These are phyloP conservation scores for Chionodraco myersi DNA, from an alignment of 2,113 vertebrate genomes.

Conservation along the genomic window DNA sequence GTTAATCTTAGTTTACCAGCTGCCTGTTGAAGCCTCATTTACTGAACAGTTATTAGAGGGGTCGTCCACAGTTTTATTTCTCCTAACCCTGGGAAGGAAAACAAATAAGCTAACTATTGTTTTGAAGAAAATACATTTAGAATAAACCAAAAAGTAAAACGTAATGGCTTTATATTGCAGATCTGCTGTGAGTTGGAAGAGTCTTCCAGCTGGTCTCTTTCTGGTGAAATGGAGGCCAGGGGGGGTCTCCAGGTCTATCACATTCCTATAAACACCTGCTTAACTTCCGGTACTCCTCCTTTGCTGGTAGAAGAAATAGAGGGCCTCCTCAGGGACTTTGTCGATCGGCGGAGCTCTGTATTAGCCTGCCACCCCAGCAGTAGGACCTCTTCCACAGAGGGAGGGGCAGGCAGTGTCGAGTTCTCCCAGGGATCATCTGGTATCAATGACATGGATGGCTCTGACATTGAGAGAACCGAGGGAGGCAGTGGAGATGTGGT, in stretches of 20 bases:
- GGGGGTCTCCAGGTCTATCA: conserved; percentile 89
- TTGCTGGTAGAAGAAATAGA: conserved; percentile 85
- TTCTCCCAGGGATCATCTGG: conserved; percentile 96
- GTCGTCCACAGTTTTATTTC: background rate
- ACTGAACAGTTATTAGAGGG: background rate
- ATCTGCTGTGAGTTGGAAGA: conserved; percentile 93
- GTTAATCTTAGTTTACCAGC: background rate
- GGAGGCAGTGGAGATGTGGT: conserved; percentile 51
- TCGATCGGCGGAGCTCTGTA: conserved; percentile 86
- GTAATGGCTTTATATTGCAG: conserved; percentile 76
- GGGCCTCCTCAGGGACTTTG: conserved; percentile 88
- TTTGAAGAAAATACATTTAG: background rate
- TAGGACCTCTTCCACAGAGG: conserved; percentile 94
- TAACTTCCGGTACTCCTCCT: conserved; percentile 59
- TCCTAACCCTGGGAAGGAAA: background rate
- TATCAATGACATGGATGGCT: conserved; percentile 91
- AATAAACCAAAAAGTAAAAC: conserved; percentile 3
- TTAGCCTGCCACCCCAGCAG: conserved; percentile 87
- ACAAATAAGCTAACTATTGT: background rate
- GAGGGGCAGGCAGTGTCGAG: conserved; percentile 93
- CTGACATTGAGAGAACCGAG: conserved; percentile 86
- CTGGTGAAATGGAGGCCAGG: conserved; percentile 84
- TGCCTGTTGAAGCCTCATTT: background rate
- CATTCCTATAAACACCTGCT: conserved; percentile 56
- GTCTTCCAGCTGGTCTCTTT: conserved; percentile 84